phyloP scores from a whole-genome alignment of 2,888 invertebrate species.

The Rotaria macrura region DNA sequence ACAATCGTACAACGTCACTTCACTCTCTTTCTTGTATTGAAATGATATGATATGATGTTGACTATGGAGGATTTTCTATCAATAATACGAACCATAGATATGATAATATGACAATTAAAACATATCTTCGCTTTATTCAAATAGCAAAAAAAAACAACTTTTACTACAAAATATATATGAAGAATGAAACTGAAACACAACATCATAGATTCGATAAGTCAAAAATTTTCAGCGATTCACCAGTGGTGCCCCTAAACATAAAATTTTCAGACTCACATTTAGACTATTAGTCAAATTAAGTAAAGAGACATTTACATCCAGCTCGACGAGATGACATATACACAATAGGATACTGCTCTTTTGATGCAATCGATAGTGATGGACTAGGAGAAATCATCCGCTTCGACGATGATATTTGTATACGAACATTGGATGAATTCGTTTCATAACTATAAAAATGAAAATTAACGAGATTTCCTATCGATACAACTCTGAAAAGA shows the following conservation, averaged over 20 bases:
- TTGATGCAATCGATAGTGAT: not conserved
- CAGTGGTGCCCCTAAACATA: not conserved
- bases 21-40: not conserved
- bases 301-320: not conserved
- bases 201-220: not conserved
- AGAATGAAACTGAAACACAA: not conserved
- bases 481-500: too few species aligned
- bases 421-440: not conserved
- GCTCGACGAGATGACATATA: not conserved
- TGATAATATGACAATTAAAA: not conserved
- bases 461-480: not conserved
- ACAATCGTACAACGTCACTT: not conserved
- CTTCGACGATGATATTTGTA: not conserved
- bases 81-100: not conserved
- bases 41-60: not conserved
- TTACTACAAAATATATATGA: not conserved
- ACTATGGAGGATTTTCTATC: not conserved
- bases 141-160: not conserved
- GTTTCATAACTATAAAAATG: not conserved
- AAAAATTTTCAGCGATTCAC: not conserved
- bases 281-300: not conserved
- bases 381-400: not conserved
- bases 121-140: not conserved
- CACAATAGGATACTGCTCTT: not conserved
- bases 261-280: not conserved